phyloP scores from a whole-genome alignment of 2,888 invertebrate genomes.

The Euphydryas editha region DNA sequence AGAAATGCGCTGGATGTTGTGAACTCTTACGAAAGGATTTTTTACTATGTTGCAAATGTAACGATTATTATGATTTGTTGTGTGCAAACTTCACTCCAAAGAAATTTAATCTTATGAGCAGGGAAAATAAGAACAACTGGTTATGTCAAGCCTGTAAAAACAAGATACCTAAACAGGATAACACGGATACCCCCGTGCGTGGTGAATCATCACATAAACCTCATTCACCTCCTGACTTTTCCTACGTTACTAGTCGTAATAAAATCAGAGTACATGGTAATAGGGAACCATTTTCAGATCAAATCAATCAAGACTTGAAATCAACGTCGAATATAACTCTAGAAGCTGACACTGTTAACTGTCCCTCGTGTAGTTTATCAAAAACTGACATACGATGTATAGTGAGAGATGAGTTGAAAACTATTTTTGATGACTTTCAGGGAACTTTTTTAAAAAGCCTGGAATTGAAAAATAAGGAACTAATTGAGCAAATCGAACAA shows the following conservation, averaged over 20 bases:
- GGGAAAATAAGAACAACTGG: conserved; percentile 27
- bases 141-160: conserved; percentile 22
- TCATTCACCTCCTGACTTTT: too few species aligned
- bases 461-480: conserved; percentile 11
- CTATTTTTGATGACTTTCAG: conserved; percentile 2
- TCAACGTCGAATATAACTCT: too few species aligned
- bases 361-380: too few species aligned
- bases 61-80: conserved; percentile 12
- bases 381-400: too few species aligned
- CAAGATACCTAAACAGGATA: conserved; percentile 8
- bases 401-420: conserved; percentile 8
- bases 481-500: conserved; percentile 8
- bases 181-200: too few species aligned
- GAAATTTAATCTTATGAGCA: conserved; percentile 8
- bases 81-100: conserved; percentile 18
- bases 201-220: too few species aligned
- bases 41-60: conserved; percentile 8
- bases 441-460: conserved; percentile 2
- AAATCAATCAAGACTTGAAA: too few species aligned
- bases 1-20: not conserved
- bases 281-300: too few species aligned
- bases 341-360: not conserved
- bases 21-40: not conserved
- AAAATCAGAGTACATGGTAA: too few species aligned
- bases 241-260: too few species aligned